Conservation (phyloP, 2,797 vertebrate species). For the Melopsittacus undulatus region DNA sequence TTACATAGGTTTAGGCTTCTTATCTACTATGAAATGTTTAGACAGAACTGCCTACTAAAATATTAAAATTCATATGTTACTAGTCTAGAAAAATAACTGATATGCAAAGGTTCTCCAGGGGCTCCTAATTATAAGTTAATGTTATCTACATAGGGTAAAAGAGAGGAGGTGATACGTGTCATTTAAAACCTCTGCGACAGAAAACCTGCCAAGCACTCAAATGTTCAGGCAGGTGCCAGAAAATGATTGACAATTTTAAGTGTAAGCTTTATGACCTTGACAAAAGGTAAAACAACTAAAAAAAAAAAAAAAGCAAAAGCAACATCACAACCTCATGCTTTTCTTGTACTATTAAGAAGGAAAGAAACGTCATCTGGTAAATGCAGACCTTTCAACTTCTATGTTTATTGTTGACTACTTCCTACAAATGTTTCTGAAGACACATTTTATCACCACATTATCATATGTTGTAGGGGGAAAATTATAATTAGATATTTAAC, state of each 20-base stretch:
- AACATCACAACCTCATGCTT: neutral
- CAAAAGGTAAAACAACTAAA: neutral
- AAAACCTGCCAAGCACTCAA: neutral
- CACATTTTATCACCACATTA: constrained; percentile 1
- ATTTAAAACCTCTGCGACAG: neutral
- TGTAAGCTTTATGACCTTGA: neutral
- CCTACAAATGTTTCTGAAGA: neutral
- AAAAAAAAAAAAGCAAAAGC: neutral
- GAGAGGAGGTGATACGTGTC: neutral
- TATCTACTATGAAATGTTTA: neutral
- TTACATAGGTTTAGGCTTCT: neutral
- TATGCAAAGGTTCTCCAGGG: neutral
- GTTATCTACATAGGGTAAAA: neutral
- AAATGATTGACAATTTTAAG: neutral
- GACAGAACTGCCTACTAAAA: neutral
- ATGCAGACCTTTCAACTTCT: neutral
- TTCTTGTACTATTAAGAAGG: neutral
- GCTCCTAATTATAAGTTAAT: neutral
- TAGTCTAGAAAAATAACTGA: neutral
- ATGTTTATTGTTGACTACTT: neutral
- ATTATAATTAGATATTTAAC: constrained; percentile 45
- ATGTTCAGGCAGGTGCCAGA: neutral
- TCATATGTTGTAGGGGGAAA: neutral
- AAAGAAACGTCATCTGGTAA: neutral
- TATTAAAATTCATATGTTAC: neutral